Conservation (phyloP, 2,113 vertebrate genomes). For the Neodontobutis hainanensis region DNA sequence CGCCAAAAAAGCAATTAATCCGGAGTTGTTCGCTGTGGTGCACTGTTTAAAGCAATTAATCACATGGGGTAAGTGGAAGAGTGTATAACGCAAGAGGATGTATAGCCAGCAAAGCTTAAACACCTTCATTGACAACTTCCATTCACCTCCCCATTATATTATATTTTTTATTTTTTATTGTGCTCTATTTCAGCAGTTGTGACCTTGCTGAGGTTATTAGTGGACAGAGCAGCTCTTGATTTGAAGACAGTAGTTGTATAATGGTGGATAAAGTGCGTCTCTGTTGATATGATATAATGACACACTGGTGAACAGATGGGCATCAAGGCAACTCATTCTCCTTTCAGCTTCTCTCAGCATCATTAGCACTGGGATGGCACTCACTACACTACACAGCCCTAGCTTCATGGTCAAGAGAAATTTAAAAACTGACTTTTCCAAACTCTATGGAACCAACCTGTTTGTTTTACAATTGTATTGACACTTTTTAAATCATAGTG, state of each 20-base stretch:
- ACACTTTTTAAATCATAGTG: no score
- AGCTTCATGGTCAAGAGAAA: slow-evolving; percentile 20
- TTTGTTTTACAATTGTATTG: neutral
- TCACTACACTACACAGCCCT: slow-evolving; percentile 8
- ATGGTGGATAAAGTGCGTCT: slow-evolving; percentile 44
- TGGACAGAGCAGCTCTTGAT: slow-evolving; percentile 46
- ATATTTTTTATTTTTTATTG: slow-evolving; percentile 16
- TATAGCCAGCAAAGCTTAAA: slow-evolving; percentile 17
- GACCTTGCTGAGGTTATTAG: slow-evolving; percentile 55
- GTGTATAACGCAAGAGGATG: slow-evolving; percentile 28
- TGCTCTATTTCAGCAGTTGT: slow-evolving; percentile 38
- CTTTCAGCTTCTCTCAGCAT: slow-evolving; percentile 56
- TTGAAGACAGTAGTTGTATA: slow-evolving; percentile 58
- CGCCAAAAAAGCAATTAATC: slow-evolving; percentile 42
- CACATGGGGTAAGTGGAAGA: slow-evolving; percentile 26
- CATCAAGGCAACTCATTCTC: slow-evolving; percentile 49
- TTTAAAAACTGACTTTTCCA: neutral
- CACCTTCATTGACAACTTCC: slow-evolving; percentile 36
- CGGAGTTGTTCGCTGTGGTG: slow-evolving; percentile 33
- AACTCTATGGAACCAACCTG: neutral
- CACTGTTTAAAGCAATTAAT: slow-evolving; percentile 44
- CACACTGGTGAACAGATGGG: slow-evolving; percentile 42
- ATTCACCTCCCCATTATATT: slow-evolving; percentile 17
- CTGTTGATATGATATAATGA: slow-evolving; percentile 41
- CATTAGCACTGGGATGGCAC: slow-evolving; percentile 39